These are phyloP conservation scores for Periplaneta americana DNA, from an alignment of 1,140 invertebrate species.

Conservation along the genomic window DNA sequence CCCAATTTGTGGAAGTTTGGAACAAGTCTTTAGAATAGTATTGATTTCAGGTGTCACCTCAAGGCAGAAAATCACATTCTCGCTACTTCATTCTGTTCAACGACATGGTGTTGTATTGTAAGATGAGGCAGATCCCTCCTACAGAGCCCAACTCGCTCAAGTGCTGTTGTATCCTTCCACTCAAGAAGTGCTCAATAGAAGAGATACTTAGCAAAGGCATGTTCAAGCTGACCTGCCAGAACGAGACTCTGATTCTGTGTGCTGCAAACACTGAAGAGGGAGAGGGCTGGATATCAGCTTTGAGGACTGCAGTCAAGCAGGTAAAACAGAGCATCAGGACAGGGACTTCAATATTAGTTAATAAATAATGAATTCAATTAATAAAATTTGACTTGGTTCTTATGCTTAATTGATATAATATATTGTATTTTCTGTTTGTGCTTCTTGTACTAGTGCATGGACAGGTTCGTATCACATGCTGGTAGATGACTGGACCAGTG, in stretches of 20 bases:
- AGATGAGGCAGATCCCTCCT: conserved; percentile 40
- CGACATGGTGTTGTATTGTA: conserved; percentile 57
- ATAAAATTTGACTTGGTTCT: background rate
- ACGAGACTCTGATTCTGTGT: conserved; percentile 50
- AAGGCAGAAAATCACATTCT: conserved; percentile 29
- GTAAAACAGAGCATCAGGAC: conserved; percentile 23
- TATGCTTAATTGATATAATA: background rate
- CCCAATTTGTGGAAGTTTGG: too few species aligned
- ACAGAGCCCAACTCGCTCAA: conserved; percentile 36
- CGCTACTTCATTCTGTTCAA: conserved; percentile 46
- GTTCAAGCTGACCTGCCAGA: conserved; percentile 51
- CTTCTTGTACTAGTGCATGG: background rate
- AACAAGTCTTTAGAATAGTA: too few species aligned
- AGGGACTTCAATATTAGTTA: background rate
- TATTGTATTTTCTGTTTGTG: background rate
- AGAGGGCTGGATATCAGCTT: conserved; percentile 47
- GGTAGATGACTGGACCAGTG: background rate
- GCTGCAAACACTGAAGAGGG: conserved; percentile 44
- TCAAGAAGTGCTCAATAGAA: conserved; percentile 53
- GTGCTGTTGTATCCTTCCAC: conserved; percentile 50
- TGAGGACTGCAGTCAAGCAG: conserved; percentile 47
- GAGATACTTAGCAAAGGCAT: conserved; percentile 45
- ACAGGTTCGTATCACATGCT: background rate
- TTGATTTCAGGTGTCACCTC: conserved; percentile 16
- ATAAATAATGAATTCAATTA: background rate